Evolutionary conservation across 2,888 invertebrate genomes (phyloP).

Genomic region (Leucophenga maculata): DNA sequence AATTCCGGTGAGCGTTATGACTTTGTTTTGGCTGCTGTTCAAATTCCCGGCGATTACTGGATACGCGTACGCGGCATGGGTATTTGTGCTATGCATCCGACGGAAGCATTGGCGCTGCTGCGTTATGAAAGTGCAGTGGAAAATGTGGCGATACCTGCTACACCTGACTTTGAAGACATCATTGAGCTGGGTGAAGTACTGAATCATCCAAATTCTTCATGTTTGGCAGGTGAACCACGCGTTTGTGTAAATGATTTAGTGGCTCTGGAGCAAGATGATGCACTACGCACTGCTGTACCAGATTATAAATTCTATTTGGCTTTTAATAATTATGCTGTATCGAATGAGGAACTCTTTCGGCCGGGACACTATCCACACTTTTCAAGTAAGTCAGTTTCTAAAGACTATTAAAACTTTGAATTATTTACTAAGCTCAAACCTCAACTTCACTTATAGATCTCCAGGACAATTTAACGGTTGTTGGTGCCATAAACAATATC

Average conservation of each 20-base stretch:
- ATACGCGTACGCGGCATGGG: conserved; percentile 55
- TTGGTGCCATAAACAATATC: conserved; percentile 79
- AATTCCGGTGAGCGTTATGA: conserved; percentile 74
- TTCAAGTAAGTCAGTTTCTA: conserved; percentile 56
- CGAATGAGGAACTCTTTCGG: conserved; percentile 51
- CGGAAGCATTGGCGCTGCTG: conserved; percentile 58
- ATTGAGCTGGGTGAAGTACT: conserved; percentile 45
- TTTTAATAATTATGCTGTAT: conserved; percentile 53
- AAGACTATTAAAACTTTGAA: not conserved
- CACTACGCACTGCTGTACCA: conserved; percentile 44
- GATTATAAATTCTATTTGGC: conserved; percentile 55
- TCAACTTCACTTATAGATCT: conserved; percentile 43
- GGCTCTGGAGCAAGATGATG: conserved; percentile 40
- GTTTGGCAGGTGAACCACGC: conserved; percentile 37
- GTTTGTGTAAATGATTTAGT: conserved; percentile 50
- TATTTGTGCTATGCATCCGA: conserved; percentile 43
- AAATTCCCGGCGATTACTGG: conserved; percentile 64
- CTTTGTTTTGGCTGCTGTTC: conserved; percentile 71
- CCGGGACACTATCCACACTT: conserved; percentile 53
- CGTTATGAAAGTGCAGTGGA: conserved; percentile 42
- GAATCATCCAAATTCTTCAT: conserved; percentile 57
- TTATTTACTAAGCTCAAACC: no score
- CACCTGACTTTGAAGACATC: conserved; percentile 39
- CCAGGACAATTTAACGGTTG: conserved; percentile 48
- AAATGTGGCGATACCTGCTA: conserved; percentile 31